Evolutionary conservation across 2,113 vertebrate species (phyloP).

Genomic region (Gambusia affinis): DNA sequence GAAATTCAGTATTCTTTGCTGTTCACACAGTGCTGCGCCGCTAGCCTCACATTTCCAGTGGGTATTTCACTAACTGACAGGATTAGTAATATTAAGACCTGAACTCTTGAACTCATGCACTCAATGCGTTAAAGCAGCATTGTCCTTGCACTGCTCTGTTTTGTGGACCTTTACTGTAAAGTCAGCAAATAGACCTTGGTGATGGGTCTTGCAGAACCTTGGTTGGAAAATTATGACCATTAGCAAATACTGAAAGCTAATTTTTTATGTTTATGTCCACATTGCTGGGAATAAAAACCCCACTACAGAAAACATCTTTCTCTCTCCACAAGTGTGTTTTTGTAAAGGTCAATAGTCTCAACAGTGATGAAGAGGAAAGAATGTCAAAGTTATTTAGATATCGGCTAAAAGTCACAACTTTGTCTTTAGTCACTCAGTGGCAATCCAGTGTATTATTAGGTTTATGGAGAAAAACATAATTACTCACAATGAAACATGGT

Average conservation of each 20-base stretch:
- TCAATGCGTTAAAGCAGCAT: conserved; percentile 38
- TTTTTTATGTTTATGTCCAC: too few relatives aligned
- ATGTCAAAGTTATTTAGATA: neutral
- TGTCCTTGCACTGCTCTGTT: conserved; percentile 8
- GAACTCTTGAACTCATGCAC: conserved; percentile 60
- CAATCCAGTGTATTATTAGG: too few relatives aligned
- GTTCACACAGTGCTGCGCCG: conserved; percentile 22
- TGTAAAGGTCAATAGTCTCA: neutral
- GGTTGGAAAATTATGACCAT: neutral
- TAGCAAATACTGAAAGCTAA: neutral
- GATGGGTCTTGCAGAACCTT: neutral
- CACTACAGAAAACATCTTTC: neutral
- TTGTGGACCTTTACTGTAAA: too few relatives aligned
- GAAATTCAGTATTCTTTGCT: conserved; percentile 7
- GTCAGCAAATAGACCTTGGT: too few relatives aligned
- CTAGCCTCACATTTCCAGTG: conserved; percentile 66
- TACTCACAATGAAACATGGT: neutral
- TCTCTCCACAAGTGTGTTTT: neutral
- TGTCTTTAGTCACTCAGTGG: too few relatives aligned
- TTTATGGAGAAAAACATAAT: too few relatives aligned
- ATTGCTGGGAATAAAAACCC: neutral
- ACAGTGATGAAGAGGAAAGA: neutral
- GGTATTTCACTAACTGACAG: conserved; percentile 68
- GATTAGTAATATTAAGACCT: conserved; percentile 71
- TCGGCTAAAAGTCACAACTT: too few relatives aligned